Base-by-base conservation (phyloP, 2,888 invertebrate genomes). In the Oscheius onirici region DNA sequence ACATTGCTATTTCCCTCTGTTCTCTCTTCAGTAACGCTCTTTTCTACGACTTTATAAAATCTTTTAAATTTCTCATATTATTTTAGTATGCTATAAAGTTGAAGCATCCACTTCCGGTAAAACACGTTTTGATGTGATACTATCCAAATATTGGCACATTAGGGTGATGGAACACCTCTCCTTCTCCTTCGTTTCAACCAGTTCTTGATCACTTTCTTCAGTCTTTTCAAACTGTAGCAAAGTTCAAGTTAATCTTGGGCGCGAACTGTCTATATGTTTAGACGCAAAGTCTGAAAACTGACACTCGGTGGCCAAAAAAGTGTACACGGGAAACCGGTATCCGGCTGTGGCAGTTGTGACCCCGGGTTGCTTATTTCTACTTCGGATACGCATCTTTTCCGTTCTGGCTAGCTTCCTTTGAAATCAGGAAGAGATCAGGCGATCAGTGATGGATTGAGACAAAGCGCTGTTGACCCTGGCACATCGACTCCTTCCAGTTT, bases 271-370 rank as follows among this genome's bases (percentile, higher is more conserved):
- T n/a, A 17, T 54, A 17, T 54, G 41, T 66, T 52, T 52, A 54
- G 66, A 52, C 65, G 20, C 26, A 58, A 34, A 5, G 54, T 54
- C 5, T 15, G 54, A 52, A 66, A 66, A 28, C 65, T 51, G 54
- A 66, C 52, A 41, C 40, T 15, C 40, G 22, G 20, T 40, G 8
- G 66, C 54, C 66, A 54, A 66, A 66, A 66, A 66, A 54, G 66
- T 66, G 66, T 54, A 54, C 66, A 66, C 66, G 51, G 49, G 63
- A 49, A 63, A 63, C 63, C 63, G 63, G 63, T 63, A 63, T n/a
- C 60, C 60, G n/a, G 41, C 26, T 44, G 22, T 40, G 41, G 22
- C 43, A 26, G 28, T 24, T 60, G 60, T 22, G 60, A 43, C 43
- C 60, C 15, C 60, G 60, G 3, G 34, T 34, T 34, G 34, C 34